Base-by-base conservation (phyloP, 2,888 invertebrate genomes). In the Epirrhoe tristata region DNA sequence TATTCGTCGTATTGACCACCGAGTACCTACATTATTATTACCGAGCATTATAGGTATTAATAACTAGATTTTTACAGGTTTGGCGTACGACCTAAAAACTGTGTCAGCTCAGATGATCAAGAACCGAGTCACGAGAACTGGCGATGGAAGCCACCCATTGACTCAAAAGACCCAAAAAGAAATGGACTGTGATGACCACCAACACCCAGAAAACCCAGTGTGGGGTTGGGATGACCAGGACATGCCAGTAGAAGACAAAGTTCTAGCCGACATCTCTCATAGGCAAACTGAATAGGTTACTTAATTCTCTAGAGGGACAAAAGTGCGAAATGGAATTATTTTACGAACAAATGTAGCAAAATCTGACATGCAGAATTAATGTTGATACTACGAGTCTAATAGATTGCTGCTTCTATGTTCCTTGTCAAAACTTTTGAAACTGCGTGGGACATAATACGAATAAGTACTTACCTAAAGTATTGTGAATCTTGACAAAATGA, bases 171-270 rank as follows among this genome's bases (percentile, higher is more conserved):
- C 89, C 58, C 77, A 84, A 52, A 72, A 78, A 6, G n/a, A 79
- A 50, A 81, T 85, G 70, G 74, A 74, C 16, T 74, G 83, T 14
- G 91, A 94, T 0, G 84, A 86, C 7, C 87, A 93, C 58, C 90
- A 93, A 50, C 90, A 92, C 50, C 94, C 95, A 32, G 95, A 94
- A 48, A 94, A 94, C 65, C 90, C 94, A 6, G 85, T 95, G 12
- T 97, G 97, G 97, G 97, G 97, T 0, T 98, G 97, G 97, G 97
- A 96, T 43, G 97, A 97, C 81, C 85, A 89, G 66, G 97, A 97
- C 75, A 96, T 97, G 95, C 88, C 94, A 0, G 94, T 94, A 1
- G 96, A 96, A 58, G 97, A 97, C 63, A 94, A 94, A 69, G 85
- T 93, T 65, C 81, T 93, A 50, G 95, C 94, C 0, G 87, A 93